A percentile compares a stretch with the other conserved stretches of the same genome.
Conservation (phyloP, 2,888 invertebrate genomes). For the Nasonia oneida region DNA sequence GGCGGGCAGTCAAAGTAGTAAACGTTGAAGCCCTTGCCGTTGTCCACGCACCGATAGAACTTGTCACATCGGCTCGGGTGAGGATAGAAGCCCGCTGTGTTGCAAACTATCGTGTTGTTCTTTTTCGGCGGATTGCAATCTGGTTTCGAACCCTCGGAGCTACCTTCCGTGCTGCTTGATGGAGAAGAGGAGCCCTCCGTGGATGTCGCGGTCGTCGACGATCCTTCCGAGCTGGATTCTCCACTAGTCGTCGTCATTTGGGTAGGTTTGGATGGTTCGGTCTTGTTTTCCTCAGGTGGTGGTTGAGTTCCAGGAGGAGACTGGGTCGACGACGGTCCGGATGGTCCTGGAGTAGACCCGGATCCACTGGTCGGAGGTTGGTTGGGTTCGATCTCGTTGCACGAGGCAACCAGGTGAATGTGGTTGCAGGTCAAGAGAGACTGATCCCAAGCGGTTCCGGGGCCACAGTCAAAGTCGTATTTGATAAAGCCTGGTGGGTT, state of each 20-base stretch:
- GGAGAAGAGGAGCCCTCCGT: slow-evolving; percentile 23
- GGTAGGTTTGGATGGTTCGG: slow-evolving; percentile 50
- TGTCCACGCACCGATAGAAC: slow-evolving; percentile 85
- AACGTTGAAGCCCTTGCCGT: slow-evolving; percentile 83
- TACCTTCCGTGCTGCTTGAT: slow-evolving; percentile 36
- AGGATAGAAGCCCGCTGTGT: slow-evolving; percentile 83
- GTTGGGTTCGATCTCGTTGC: slow-evolving; percentile 58
- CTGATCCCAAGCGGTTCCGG: slow-evolving; percentile 90
- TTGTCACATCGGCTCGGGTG: slow-evolving; percentile 83
- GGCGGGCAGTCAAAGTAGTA: slow-evolving; percentile 85
- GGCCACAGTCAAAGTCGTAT: slow-evolving; percentile 87
- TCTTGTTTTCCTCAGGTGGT: slow-evolving; percentile 46
- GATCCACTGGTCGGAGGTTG: slow-evolving; percentile 27
- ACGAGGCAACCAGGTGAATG: slow-evolving; percentile 70
- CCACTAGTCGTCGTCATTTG: slow-evolving; percentile 22
- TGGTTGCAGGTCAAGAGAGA: slow-evolving; percentile 86
- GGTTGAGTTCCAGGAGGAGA: slow-evolving; percentile 26
- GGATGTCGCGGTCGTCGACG: slow-evolving; percentile 17
- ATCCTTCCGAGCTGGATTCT: slow-evolving; percentile 21
- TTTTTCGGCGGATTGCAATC: slow-evolving; percentile 68
- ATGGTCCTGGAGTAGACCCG: not conserved
- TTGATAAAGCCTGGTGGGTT: slow-evolving; percentile 81
- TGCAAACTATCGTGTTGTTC: slow-evolving; percentile 77
- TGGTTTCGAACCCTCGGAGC: slow-evolving; percentile 61
- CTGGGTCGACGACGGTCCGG: not conserved